Conservation (phyloP, 2,797 vertebrate genomes). For the Lagocephalus sceleratus region DNA sequence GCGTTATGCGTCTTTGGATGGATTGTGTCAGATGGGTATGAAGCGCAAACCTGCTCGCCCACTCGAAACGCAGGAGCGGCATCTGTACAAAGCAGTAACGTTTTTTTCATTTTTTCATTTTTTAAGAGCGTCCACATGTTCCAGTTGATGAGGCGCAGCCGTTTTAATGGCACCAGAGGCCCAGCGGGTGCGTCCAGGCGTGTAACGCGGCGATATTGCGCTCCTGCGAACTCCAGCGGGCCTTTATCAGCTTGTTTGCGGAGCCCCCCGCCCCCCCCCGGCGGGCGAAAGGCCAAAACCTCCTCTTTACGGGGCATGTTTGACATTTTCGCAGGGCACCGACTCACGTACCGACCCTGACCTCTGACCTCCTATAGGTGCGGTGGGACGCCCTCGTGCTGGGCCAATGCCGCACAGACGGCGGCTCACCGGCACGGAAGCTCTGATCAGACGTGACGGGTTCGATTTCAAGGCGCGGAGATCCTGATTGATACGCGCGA, state of each 20-base stretch:
- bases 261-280: conserved; percentile 19
- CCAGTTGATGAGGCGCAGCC: conserved; percentile 28
- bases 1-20: conserved; percentile 72
- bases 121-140: conserved; percentile 35
- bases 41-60: conserved; percentile 60
- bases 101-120: conserved; percentile 10
- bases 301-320: neutral
- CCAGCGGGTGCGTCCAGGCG: conserved; percentile 50
- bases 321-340: neutral
- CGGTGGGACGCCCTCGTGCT: neutral
- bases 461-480: conserved; percentile 7
- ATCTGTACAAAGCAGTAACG: conserved; percentile 39
- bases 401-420: conserved; percentile 23
- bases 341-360: conserved; percentile 9
- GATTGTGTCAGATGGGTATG: conserved; percentile 60
- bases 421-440: conserved; percentile 18
- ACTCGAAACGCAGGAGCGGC: conserved; percentile 55
- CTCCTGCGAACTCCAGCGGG: conserved; percentile 7
- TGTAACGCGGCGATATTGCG: conserved; percentile 32
- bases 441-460: conserved; percentile 42
- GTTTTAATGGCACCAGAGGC: conserved; percentile 66
- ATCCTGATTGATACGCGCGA: neutral
- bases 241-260: conserved; percentile 37
- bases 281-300: conserved; percentile 14
- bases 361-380: conserved; percentile 22